phyloP scores from a whole-genome alignment of 2,888 invertebrate species.

The Ochropacha duplaris region DNA sequence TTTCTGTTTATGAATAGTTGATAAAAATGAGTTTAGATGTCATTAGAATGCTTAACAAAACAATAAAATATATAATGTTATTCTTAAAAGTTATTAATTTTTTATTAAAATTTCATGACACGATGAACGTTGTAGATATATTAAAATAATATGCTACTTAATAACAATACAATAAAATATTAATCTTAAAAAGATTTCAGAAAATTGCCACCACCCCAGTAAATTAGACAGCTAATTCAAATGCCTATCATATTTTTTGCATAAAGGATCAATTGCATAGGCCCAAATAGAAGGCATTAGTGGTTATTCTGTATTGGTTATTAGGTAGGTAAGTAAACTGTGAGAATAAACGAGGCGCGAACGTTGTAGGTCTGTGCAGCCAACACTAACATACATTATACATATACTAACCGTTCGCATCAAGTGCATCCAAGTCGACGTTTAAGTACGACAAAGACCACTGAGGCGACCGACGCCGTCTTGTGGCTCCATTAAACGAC shows the following conservation, averaged over 20 bases:
- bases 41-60: no score
- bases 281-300: not conserved
- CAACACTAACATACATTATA: slow-evolving; percentile 33
- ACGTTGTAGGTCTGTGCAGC: slow-evolving; percentile 21
- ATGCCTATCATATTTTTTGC: not conserved
- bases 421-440: slow-evolving; percentile 36
- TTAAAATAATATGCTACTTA: no score
- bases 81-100: no score
- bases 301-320: not conserved
- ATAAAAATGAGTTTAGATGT: not conserved
- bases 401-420: slow-evolving; percentile 30
- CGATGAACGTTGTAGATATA: no score
- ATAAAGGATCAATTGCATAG: not conserved
- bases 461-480: slow-evolving; percentile 36
- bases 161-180: no score
- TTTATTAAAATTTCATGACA: no score
- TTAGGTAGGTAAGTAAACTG: not conserved
- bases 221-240: not conserved
- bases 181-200: no score
- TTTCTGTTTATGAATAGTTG: not conserved
- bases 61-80: no score
- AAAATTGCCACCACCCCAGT: not conserved
- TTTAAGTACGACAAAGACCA: slow-evolving; percentile 32
- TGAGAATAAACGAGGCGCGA: not conserved
- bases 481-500: slow-evolving; percentile 39